These are phyloP conservation scores for Propithecus perrieri DNA, from an alignment of 2,797 vertebrate species.

Conservation along the genomic window DNA sequence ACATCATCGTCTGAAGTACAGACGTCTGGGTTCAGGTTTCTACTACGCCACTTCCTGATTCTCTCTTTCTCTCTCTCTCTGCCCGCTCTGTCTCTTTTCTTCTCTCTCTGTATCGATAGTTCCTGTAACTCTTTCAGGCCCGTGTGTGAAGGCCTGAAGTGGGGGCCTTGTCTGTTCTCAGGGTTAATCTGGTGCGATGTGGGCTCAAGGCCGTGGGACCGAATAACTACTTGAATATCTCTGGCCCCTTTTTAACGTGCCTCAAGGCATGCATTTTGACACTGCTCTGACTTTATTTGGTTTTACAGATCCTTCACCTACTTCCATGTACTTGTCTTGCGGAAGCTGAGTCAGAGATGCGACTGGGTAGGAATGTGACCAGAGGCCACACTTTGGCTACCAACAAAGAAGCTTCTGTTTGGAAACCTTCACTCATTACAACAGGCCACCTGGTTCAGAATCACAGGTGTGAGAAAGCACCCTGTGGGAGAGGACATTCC, in stretches of 20 bases:
- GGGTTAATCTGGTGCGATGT: neutral
- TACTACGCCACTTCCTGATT: neutral
- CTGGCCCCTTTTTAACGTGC: neutral
- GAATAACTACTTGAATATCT: neutral
- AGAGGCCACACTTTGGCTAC: neutral
- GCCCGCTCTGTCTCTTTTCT: no score
- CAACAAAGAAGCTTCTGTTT: neutral
- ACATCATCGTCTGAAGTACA: neutral
- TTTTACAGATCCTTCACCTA: neutral
- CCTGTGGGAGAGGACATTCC: neutral
- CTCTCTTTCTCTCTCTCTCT: neutral
- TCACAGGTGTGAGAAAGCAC: neutral
- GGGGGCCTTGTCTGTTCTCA: neutral
- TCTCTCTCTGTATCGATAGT: neutral
- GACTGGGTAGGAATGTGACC: neutral
- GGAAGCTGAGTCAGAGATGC: neutral
- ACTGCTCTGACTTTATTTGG: neutral
- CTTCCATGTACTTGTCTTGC: neutral
- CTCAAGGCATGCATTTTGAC: neutral
- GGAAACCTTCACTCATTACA: neutral
- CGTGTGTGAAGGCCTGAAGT: neutral
- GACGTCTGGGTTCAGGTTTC: neutral
- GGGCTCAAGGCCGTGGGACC: neutral
- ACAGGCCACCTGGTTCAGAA: neutral
- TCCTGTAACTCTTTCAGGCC: neutral